Percentiles rank a stretch among this genome's conserved stretches.
Evolutionary conservation across 2,888 invertebrate genomes (phyloP).

Genomic region (Agriopis aurantiaria): DNA sequence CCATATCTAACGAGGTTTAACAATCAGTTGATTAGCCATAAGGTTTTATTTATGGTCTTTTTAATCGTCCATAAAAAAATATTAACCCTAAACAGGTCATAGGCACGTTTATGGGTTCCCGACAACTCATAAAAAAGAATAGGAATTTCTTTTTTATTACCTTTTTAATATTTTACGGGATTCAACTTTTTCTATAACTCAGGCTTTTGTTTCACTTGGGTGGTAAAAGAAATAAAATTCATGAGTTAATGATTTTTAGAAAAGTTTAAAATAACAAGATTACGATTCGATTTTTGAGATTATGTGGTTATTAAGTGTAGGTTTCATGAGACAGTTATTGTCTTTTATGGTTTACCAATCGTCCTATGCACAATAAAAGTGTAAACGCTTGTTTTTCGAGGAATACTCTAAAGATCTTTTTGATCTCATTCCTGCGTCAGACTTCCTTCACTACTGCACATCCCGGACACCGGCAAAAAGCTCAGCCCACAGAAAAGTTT

Average conservation of each 20-base stretch:
- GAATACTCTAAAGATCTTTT: no score
- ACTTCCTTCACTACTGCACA: no score
- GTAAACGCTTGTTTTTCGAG: no score
- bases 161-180: constrained; percentile 26
- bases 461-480: no score
- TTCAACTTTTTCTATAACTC: constrained; percentile 42
- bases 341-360: constrained; percentile 2
- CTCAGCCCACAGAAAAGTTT: no score
- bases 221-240: constrained; percentile 16
- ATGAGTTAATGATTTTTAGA: constrained; percentile 15
- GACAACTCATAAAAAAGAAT: constrained; percentile 28
- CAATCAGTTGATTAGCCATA: constrained; percentile 5
- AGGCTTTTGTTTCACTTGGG: constrained; percentile 42
- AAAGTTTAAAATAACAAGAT: not conserved
- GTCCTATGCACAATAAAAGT: no score
- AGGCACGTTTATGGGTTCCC: constrained; percentile 17
- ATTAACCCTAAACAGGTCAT: constrained; percentile 20
- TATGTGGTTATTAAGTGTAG: not conserved
- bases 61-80: constrained; percentile 16
- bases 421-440: no score
- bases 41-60: constrained; percentile 18
- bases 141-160: constrained; percentile 29
- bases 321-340: not conserved
- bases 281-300: constrained; percentile 1
- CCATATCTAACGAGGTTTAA: not conserved